A percentile compares a stretch with the other conserved stretches of the same genome.
Evolutionary conservation across 2,113 vertebrate species (phyloP).

Genomic region (Gallinago paraguaiae): DNA sequence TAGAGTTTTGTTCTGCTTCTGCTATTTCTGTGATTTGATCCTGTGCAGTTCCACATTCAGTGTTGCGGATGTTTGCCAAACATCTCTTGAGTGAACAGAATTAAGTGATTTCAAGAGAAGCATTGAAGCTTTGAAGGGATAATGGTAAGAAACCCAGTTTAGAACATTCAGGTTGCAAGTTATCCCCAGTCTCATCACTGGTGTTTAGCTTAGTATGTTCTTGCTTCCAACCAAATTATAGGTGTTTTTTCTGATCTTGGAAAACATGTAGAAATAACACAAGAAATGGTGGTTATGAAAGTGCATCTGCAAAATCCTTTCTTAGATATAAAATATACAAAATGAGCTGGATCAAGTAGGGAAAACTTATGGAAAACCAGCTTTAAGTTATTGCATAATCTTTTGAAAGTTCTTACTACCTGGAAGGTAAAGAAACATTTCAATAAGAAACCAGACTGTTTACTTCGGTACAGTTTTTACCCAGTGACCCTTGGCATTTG

Average conservation of each 20-base stretch:
- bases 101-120: background rate
- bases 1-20: background rate
- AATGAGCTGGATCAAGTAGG: background rate
- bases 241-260: background rate
- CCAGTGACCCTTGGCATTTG: fast-evolving
- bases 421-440: background rate
- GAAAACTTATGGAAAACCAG: background rate
- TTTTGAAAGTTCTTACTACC: background rate
- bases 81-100: fast-evolving
- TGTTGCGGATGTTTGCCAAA: background rate
- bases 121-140: background rate
- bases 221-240: background rate
- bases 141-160: background rate
- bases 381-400: background rate
- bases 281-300: background rate
- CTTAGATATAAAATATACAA: background rate
- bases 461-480: background rate
- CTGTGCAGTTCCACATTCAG: background rate
- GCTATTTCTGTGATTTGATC: background rate
- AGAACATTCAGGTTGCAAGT: background rate
- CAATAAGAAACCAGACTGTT: background rate
- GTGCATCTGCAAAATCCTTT: background rate
- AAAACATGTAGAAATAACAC: background rate
- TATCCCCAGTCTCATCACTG: fast-evolving
- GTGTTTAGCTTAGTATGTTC: background rate